Conservation (phyloP, 2,797 vertebrate genomes). For the Oreonectes daqikongensis region DNA sequence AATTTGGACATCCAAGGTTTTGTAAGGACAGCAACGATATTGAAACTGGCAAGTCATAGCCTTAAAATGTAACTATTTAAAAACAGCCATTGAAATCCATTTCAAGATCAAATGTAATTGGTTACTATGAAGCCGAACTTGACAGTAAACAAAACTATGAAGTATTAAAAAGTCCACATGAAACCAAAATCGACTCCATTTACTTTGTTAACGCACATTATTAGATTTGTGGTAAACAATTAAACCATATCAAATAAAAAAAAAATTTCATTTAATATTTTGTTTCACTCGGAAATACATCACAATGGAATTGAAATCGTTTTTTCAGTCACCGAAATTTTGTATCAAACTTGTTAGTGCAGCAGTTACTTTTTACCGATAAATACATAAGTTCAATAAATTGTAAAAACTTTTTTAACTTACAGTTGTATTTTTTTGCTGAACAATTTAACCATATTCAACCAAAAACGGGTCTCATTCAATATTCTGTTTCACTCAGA, state of each 20-base stretch:
- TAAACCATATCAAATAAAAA: too few relatives aligned
- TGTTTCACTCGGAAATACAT: too few relatives aligned
- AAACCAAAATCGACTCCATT: too few relatives aligned
- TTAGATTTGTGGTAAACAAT: too few relatives aligned
- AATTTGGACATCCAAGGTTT: too few relatives aligned
- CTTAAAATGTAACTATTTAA: background rate
- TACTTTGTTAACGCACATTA: too few relatives aligned
- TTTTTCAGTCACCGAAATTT: background rate
- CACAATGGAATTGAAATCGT: background rate
- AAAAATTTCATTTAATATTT: too few relatives aligned
- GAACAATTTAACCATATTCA: too few relatives aligned
- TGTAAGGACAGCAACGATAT: background rate
- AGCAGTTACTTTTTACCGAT: background rate
- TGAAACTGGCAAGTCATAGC: background rate
- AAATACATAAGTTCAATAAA: background rate
- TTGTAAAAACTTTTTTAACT: too few relatives aligned
- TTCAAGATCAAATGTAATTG: background rate
- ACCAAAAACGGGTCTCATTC: too few relatives aligned
- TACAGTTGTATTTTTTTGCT: too few relatives aligned
- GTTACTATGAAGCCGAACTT: background rate
- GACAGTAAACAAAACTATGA: background rate
- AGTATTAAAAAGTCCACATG: background rate
- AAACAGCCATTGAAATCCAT: background rate
- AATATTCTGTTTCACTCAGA: too few relatives aligned
- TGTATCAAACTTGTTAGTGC: background rate